Conservation (phyloP, 2,113 vertebrate genomes). For the Dasyornis broadbenti region DNA sequence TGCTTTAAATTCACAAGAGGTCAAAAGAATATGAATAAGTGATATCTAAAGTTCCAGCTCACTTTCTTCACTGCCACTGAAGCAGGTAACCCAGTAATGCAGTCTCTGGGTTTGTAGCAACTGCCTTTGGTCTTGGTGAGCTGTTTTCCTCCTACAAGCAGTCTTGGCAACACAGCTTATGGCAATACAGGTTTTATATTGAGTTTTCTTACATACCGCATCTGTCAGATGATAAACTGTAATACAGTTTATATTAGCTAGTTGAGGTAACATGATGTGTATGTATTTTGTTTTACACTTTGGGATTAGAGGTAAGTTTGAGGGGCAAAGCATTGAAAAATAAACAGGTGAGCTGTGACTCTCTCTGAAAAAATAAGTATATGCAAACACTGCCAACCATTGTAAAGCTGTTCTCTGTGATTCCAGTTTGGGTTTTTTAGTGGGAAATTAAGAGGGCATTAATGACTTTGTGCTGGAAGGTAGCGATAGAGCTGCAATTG, state of each 20-base stretch:
- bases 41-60: neutral
- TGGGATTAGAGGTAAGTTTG: neutral
- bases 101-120: neutral
- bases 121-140: neutral
- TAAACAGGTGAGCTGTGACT: neutral
- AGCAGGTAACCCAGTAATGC: neutral
- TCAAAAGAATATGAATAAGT: neutral
- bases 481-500: neutral
- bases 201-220: neutral
- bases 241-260: neutral
- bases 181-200: neutral
- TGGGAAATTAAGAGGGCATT: neutral
- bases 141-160: neutral
- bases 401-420: neutral
- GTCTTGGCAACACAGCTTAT: neutral
- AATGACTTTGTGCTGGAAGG: neutral
- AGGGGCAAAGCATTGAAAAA: neutral
- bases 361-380: neutral
- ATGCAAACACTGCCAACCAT: neutral
- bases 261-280: neutral
- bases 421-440: neutral
- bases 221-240: neutral
- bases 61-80: neutral
- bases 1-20: neutral
- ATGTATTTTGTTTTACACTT: neutral